Evolutionary conservation across 2,888 invertebrate genomes (phyloP), one percentile per base, ranked within the genome.

Genomic region (Cylindroiulus punctatus): DNA sequence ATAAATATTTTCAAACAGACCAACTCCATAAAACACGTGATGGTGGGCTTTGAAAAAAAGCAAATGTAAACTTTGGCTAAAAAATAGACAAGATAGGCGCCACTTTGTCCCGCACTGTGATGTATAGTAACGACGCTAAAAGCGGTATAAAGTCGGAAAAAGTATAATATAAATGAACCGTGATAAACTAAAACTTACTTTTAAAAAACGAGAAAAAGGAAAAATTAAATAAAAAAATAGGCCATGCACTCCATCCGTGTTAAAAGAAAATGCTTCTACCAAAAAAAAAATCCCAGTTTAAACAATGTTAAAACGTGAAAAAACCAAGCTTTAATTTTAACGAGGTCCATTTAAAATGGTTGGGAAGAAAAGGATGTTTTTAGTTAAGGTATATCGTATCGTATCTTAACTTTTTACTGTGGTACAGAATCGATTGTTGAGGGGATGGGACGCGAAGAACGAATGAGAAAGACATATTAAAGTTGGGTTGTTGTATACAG

Each of bases 1-100:
- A 52, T 52, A 52, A 52, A 52, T 52, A 52, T 52, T 52, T 52
- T 52, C 52, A 52, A 52, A 52, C 52, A 52, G 52, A 52, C 52
- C 52, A 52, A 52, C 52, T 52, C 52, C 52, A 52, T 52, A 52
- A 52, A 52, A 52, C 52, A 52, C 52, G 52, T 52, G 52, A 52
- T 52, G 52, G 52, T 52, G 52, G 52, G 52, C 5, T 52, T 17
- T 19, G 19, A 52, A 52, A 42, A 44, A 52, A 52, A 52, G 52
- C 14, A 52, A 52, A 52, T 19, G 52, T 52, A 52, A 52, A 52
- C 52, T 52, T 52, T 52, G 52, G 52, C 52, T 19, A 52, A 52
- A 52, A 52, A 52, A 52, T 52, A 52, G 52, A 52, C 52, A 52
- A 19, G 52, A 52, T 52, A 52, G 52, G 52, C 52, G 52, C 52